phyloP scores from a whole-genome alignment of 2,797 vertebrate genomes.

The Cirrhinus molitorella region DNA sequence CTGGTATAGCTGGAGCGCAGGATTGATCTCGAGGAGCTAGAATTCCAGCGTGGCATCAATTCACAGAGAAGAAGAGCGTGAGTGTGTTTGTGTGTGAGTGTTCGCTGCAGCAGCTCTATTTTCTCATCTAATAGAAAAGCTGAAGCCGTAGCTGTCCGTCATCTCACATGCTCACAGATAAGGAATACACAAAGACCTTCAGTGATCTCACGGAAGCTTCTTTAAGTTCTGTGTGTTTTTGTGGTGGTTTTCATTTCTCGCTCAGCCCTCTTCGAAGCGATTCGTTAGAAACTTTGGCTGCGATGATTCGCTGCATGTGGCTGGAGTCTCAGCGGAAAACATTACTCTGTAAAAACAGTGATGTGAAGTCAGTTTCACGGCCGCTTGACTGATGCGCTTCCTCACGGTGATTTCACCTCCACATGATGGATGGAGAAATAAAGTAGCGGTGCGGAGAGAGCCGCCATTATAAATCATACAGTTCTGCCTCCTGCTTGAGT shows the following conservation, averaged over 20 bases:
- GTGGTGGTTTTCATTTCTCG: not conserved
- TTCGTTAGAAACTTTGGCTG: not conserved
- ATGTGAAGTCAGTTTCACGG: slow-evolving; percentile 49
- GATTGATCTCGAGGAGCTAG: too few species aligned
- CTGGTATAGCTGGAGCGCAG: too few species aligned
- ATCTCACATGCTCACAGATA: too few species aligned
- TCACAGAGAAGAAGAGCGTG: too few species aligned
- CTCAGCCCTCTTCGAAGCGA: not conserved
- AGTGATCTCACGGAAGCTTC: not conserved
- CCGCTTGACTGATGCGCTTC: slow-evolving; percentile 51
- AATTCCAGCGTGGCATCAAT: too few species aligned
- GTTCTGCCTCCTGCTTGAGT: not conserved
- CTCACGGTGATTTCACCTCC: slow-evolving; percentile 30
- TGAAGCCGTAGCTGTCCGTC: not conserved
- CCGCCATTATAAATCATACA: slow-evolving; percentile 43
- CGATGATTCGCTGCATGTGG: not conserved
- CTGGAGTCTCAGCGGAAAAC: not conserved
- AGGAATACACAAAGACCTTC: too few species aligned
- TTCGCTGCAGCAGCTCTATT: not conserved
- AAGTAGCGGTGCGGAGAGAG: slow-evolving; percentile 23
- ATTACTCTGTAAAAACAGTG: slow-evolving; percentile 50
- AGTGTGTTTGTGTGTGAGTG: too few species aligned
- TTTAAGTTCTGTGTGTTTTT: not conserved
- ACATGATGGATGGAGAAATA: slow-evolving; percentile 52
- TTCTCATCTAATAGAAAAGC: not conserved